Evolutionary conservation across 2,797 vertebrate genomes (phyloP).

Genomic region (Neoniphon sammara): DNA sequence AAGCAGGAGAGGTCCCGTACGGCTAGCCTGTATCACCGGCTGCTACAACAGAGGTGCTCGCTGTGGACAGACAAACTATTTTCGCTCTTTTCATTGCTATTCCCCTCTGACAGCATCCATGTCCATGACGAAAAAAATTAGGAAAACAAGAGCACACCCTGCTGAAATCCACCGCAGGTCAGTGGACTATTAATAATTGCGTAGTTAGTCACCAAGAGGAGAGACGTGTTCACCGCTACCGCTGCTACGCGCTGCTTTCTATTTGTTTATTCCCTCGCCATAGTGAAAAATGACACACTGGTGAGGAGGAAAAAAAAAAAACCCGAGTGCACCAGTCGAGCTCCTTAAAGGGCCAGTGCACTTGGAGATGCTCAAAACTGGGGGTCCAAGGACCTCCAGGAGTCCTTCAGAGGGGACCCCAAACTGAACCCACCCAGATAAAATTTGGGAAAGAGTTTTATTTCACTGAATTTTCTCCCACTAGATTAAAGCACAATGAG

Average conservation of each 20-base stretch:
- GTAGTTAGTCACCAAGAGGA: conserved; percentile 27
- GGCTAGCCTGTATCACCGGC: conserved; percentile 49
- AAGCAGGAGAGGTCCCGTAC: conserved; percentile 9
- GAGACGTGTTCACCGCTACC: conserved; percentile 43
- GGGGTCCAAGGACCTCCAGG: neutral
- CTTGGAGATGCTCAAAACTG: neutral
- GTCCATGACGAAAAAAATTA: neutral
- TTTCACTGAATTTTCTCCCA: no score
- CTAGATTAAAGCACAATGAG: no score
- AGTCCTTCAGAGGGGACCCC: no score
- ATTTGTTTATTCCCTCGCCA: conserved; percentile 78
- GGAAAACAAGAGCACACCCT: conserved; percentile 10
- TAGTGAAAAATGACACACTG: conserved; percentile 70
- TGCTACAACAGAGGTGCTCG: conserved; percentile 51
- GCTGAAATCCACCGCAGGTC: neutral
- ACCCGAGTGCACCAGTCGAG: conserved; percentile 44
- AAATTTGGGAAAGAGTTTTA: no score
- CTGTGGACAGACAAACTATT: conserved; percentile 42
- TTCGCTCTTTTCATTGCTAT: conserved; percentile 57
- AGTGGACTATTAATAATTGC: neutral
- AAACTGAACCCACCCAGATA: no score
- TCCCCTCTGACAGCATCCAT: conserved; percentile 48
- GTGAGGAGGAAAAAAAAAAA: neutral
- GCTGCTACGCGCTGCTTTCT: conserved; percentile 29
- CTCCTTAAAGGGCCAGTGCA: conserved; percentile 82